Percentiles rank a stretch among this genome's conserved stretches.
These are phyloP conservation scores for Triops longicaudatus DNA, from an alignment of 1,140 invertebrate genomes.

Conservation along the genomic window DNA sequence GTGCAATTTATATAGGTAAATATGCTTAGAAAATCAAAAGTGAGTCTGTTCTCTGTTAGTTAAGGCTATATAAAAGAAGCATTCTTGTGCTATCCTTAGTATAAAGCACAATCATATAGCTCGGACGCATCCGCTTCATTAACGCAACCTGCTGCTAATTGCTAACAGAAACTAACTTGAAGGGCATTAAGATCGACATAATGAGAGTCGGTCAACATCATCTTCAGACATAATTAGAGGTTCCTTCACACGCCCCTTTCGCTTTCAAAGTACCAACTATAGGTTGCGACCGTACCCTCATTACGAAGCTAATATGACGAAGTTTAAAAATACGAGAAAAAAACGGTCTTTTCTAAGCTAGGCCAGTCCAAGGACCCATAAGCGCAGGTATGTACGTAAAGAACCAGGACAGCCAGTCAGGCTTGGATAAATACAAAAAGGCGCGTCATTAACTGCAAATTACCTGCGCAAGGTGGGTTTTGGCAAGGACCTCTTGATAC, in stretches of 20 bases:
- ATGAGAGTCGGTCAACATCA: neutral
- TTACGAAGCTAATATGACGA: neutral
- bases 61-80: neutral
- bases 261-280: neutral
- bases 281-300: neutral
- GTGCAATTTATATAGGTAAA: neutral
- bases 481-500: conserved; percentile 41
- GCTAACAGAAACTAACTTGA: neutral
- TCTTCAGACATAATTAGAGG: conserved; percentile 7
- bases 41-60: neutral
- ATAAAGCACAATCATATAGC: neutral
- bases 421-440: neutral
- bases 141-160: neutral
- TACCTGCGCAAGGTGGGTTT: conserved; percentile 37
- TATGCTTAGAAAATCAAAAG: neutral
- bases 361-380: neutral
- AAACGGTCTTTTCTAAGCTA: neutral
- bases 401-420: neutral
- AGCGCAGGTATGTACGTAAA: neutral
- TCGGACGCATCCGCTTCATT: neutral
- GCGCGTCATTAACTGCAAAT: conserved; percentile 18
- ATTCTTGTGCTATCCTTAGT: neutral
- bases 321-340: neutral
- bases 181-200: conserved; percentile 3
- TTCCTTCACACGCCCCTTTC: neutral